Percentiles rank a stretch among this genome's conserved stretches.
Evolutionary conservation across 2,797 vertebrate genomes (phyloP).

Genomic region (Siniperca scherzeri): DNA sequence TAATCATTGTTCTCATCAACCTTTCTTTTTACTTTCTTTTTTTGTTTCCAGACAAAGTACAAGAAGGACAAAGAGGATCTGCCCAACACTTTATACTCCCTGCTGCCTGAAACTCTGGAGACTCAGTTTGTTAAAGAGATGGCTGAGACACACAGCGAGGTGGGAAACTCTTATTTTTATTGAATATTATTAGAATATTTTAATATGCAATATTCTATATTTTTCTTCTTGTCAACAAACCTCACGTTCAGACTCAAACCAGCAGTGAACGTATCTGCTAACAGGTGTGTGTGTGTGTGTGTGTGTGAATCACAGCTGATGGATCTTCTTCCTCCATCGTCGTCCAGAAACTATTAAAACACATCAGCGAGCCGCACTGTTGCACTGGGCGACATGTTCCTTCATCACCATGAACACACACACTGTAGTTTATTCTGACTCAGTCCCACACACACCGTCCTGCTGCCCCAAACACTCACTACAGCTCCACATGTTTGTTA

Average conservation of each 20-base stretch:
- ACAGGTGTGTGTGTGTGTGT: too few species aligned
- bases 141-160: constrained; percentile 86
- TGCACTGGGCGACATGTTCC: too few species aligned
- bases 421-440: too few species aligned
- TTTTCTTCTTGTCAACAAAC: not conserved
- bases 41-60: constrained; percentile 71
- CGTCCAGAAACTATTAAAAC: too few species aligned
- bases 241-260: not conserved
- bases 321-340: not conserved
- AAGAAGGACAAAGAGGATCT: constrained; percentile 71
- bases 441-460: too few species aligned
- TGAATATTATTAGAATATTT: too few species aligned
- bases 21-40: not conserved
- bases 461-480: too few species aligned
- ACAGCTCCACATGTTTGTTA: too few species aligned
- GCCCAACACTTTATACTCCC: constrained; percentile 57
- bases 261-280: not conserved
- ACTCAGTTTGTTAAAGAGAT: constrained; percentile 76
- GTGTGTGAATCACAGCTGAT: too few species aligned
- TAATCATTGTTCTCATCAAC: constrained; percentile 29
- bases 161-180: constrained; percentile 55
- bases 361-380: too few species aligned
- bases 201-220: too few species aligned
- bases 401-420: too few species aligned
- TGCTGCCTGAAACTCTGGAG: constrained; percentile 73